These are phyloP conservation scores for Sipunculus nudus DNA, from an alignment of 2,888 invertebrate genomes.

Conservation along the genomic window DNA sequence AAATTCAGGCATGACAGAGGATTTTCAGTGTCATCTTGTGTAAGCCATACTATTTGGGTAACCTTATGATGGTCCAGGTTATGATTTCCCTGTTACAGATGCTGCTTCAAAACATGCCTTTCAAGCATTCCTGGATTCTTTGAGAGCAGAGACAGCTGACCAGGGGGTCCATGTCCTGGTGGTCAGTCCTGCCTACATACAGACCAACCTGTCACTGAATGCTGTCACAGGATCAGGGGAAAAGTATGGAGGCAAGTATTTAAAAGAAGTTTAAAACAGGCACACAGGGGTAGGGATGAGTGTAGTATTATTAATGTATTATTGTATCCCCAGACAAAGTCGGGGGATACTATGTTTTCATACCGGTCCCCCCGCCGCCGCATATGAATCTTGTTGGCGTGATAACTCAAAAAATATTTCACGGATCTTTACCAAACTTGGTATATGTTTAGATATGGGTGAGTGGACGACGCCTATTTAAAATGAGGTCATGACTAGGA, in stretches of 20 bases:
- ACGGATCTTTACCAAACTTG: too few relatives aligned
- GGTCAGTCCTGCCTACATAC: conserved; percentile 90
- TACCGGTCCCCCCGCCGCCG: too few relatives aligned
- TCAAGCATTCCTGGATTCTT: conserved; percentile 91
- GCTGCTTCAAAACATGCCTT: conserved; percentile 93
- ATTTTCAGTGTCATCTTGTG: neutral
- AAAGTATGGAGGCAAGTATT: conserved; percentile 60
- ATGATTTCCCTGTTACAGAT: conserved; percentile 67
- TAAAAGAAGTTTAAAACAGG: neutral
- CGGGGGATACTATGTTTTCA: too few relatives aligned
- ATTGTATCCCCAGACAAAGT: too few relatives aligned
- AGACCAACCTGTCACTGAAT: conserved; percentile 90
- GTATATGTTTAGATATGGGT: too few relatives aligned
- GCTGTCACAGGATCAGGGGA: conserved; percentile 86
- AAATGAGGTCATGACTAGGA: too few relatives aligned
- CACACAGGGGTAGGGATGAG: neutral
- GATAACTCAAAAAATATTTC: too few relatives aligned
- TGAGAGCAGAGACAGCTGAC: conserved; percentile 85
- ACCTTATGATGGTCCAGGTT: neutral
- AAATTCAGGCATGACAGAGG: too few relatives aligned
- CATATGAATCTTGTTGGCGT: too few relatives aligned
- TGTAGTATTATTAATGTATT: too few relatives aligned
- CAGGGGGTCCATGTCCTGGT: conserved; percentile 84
- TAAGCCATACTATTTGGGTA: neutral
- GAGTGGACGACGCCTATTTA: too few relatives aligned